phyloP scores from a whole-genome alignment of 2,888 invertebrate genomes.

The Pilophorus perplexus region DNA sequence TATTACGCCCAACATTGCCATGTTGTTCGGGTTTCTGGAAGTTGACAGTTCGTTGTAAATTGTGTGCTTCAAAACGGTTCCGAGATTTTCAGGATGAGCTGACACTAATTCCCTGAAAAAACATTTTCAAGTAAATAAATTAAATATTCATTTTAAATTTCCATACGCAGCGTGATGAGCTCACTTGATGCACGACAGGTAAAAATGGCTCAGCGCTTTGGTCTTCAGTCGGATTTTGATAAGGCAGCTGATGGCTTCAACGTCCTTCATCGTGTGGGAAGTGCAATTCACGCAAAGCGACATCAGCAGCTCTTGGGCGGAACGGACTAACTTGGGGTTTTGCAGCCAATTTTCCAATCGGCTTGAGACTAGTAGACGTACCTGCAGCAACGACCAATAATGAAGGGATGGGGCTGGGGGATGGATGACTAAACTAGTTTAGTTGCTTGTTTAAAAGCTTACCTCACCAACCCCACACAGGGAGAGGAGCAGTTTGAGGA shows the following conservation, averaged over 20 bases:
- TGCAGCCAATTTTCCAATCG: constrained; percentile 91
- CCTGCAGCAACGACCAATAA: no score
- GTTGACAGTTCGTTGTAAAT: constrained; percentile 93
- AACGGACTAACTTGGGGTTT: constrained; percentile 89
- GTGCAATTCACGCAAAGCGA: constrained; percentile 89
- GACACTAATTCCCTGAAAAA: constrained; percentile 76
- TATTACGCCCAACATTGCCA: constrained; percentile 85
- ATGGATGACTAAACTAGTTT: background rate
- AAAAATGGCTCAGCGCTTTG: constrained; percentile 85
- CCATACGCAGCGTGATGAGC: constrained; percentile 32
- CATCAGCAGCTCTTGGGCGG: constrained; percentile 87
- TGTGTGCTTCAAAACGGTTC: constrained; percentile 82
- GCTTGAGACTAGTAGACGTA: constrained; percentile 73
- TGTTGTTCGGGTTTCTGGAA: constrained; percentile 90
- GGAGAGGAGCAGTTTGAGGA: constrained; percentile 78
- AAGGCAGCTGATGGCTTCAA: constrained; percentile 77
- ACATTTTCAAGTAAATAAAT: no score
- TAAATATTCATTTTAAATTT: background rate
- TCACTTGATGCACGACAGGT: constrained; percentile 74
- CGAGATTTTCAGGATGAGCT: constrained; percentile 78
- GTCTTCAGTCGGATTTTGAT: constrained; percentile 90
- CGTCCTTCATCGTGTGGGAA: constrained; percentile 63
- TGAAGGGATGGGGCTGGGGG: no score
- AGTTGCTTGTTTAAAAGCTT: no score
- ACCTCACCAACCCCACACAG: constrained; percentile 84